phyloP scores from a whole-genome alignment of 2,797 vertebrate genomes.

The Todus mexicanus region DNA sequence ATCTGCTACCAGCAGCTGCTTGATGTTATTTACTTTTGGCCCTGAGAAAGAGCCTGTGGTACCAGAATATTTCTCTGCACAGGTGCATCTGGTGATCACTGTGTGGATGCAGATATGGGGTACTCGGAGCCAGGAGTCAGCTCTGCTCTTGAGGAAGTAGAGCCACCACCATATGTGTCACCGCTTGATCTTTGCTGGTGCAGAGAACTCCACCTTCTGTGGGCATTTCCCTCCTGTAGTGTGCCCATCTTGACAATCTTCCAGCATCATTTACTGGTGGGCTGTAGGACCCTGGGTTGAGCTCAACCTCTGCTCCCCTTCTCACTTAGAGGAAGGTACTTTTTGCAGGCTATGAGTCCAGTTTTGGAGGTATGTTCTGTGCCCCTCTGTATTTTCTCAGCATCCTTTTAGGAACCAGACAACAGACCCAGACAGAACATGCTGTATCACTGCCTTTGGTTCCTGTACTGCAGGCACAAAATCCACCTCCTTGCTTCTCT shows the following conservation, averaged over 20 bases:
- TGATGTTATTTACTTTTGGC: background rate
- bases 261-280: background rate
- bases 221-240: background rate
- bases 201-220: background rate
- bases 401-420: background rate
- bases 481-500: background rate
- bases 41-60: background rate
- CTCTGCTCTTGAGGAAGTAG: background rate
- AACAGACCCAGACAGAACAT: background rate
- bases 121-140: background rate
- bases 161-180: background rate
- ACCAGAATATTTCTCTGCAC: background rate
- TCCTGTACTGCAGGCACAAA: background rate
- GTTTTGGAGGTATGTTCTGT: background rate
- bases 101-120: background rate
- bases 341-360: background rate
- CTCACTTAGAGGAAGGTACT: background rate
- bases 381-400: background rate
- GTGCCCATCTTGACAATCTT: rapidly evolving
- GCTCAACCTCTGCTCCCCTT: background rate
- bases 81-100: background rate
- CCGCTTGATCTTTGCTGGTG: background rate
- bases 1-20: background rate
- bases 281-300: background rate
- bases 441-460: background rate